A percentile compares a stretch with the other conserved stretches of the same genome.
phyloP scores from a whole-genome alignment of 2,113 vertebrate genomes.

The Hystrix cristata region DNA sequence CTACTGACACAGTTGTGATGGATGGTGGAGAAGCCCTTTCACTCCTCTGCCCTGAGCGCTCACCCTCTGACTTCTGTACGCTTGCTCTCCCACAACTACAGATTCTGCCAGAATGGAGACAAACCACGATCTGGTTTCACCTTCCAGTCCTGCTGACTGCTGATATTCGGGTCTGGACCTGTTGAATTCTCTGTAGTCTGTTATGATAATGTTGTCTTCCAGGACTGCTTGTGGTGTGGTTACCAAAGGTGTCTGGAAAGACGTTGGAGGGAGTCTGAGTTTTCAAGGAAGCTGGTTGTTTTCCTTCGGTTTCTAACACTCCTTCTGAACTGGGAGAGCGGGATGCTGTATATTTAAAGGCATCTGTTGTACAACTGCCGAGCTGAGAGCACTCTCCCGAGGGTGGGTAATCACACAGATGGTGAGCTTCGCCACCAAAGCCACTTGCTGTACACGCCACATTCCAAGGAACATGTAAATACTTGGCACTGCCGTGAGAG shows the following conservation, averaged over 20 bases:
- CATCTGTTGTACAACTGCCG: slow-evolving; percentile 80
- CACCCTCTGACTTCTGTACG: neutral
- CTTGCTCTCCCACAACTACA: neutral
- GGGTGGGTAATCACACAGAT: slow-evolving; percentile 76
- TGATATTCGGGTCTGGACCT: slow-evolving; percentile 56
- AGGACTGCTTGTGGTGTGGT: neutral
- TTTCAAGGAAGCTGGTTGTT: slow-evolving; percentile 77
- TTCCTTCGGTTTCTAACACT: slow-evolving; percentile 76
- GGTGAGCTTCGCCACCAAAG: slow-evolving; percentile 73
- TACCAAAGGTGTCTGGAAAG: slow-evolving; percentile 66
- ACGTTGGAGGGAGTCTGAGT: slow-evolving; percentile 67
- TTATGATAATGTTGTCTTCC: slow-evolving; percentile 24
- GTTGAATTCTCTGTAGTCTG: neutral
- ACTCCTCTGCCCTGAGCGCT: neutral
- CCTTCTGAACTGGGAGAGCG: slow-evolving; percentile 62
- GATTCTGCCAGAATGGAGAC: neutral
- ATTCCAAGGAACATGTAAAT: slow-evolving; percentile 81
- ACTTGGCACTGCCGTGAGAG: slow-evolving; percentile 75
- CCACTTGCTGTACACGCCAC: slow-evolving; percentile 75
- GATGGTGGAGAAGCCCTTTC: neutral
- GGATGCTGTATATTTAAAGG: slow-evolving; percentile 75
- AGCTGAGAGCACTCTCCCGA: slow-evolving; percentile 69
- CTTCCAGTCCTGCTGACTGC: slow-evolving; percentile 36
- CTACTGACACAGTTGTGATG: neutral
- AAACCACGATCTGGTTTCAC: slow-evolving; percentile 34